Evolutionary conservation across 2,888 invertebrate genomes (phyloP).

Genomic region (Hoplodrina ambigua): DNA sequence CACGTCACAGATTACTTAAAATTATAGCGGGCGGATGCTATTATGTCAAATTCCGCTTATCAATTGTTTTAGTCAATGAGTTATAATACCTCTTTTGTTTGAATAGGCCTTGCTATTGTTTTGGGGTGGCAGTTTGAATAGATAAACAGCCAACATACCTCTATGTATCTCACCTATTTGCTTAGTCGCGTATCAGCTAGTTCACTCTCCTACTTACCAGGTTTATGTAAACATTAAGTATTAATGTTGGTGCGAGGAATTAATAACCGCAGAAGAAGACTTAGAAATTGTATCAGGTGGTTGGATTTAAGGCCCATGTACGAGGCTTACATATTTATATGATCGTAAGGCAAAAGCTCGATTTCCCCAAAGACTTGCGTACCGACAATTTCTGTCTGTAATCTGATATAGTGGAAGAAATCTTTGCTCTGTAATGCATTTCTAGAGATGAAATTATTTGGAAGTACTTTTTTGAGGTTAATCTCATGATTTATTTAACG

Average conservation of each 20-base stretch:
- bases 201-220: slow-evolving; percentile 20
- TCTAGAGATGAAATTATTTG: neutral
- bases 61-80: neutral
- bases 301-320: slow-evolving; percentile 1
- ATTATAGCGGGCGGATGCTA: neutral
- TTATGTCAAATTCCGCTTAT: neutral
- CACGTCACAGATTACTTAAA: neutral
- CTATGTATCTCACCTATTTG: slow-evolving; percentile 11
- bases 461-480: neutral
- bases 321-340: slow-evolving; percentile 40
- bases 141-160: slow-evolving; percentile 10
- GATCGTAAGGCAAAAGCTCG: slow-evolving; percentile 4
- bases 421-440: slow-evolving; percentile 13
- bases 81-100: neutral
- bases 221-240: slow-evolving; percentile 6
- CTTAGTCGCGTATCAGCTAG: slow-evolving; percentile 11
- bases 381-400: neutral
- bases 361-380: slow-evolving; percentile 37
- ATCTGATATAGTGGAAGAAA: slow-evolving; percentile 7
- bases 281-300: slow-evolving; percentile 14
- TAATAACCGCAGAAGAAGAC: slow-evolving; percentile 7
- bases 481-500: neutral
- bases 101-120: neutral
- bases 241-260: slow-evolving; percentile 13
- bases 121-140: neutral